Evolutionary conservation across 2,797 vertebrate genomes (phyloP).

Genomic region (Cossypha heuglini): DNA sequence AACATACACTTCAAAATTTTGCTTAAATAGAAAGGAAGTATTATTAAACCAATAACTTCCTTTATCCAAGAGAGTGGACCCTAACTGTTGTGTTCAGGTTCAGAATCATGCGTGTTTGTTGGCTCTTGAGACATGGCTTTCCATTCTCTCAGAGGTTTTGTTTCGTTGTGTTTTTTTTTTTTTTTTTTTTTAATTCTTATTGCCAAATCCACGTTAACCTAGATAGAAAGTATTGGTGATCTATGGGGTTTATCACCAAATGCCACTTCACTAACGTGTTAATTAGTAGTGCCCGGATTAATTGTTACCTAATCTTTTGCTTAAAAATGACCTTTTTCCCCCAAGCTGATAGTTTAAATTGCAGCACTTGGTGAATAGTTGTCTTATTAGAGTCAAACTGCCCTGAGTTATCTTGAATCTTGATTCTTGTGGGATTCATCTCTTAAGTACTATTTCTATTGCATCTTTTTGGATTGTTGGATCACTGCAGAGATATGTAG

Average conservation of each 20-base stretch:
- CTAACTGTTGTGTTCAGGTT: neutral
- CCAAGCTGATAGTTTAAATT: neutral
- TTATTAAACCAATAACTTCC: neutral
- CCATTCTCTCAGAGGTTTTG: neutral
- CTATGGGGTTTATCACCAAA: neutral
- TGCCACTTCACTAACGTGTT: neutral
- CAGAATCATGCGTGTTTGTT: neutral
- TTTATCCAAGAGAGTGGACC: neutral
- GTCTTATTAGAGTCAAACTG: neutral
- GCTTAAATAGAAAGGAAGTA: neutral
- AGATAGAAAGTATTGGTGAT: neutral
- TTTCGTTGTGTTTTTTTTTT: too few relatives aligned
- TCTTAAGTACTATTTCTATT: neutral
- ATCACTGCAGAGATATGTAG: slow-evolving; percentile 5
- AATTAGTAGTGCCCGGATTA: neutral
- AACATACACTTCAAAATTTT: neutral
- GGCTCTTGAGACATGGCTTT: neutral
- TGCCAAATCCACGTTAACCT: neutral
- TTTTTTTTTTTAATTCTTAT: neutral
- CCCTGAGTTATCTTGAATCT: neutral
- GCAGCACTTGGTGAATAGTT: neutral
- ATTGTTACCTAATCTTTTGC: neutral
- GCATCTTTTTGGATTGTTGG: slow-evolving; percentile 7
- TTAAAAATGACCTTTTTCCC: neutral
- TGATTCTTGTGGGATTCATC: neutral